A percentile compares a stretch with the other conserved stretches of the same genome.
Conservation (phyloP, 2,888 invertebrate species). For the Galerucella nymphaeae region DNA sequence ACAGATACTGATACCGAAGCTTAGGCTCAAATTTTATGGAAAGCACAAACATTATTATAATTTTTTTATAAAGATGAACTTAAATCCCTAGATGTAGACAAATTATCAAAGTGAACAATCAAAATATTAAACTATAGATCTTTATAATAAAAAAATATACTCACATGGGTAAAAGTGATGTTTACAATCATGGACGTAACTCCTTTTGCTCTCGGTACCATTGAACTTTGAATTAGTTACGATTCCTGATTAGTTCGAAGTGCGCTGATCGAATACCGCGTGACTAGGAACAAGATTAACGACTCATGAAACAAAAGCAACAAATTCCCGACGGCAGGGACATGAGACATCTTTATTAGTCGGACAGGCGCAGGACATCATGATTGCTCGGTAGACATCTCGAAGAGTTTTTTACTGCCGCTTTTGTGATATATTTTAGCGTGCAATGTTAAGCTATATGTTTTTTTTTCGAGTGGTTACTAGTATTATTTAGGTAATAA, state of each 20-base stretch:
- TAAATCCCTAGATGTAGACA: no score
- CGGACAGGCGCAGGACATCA: conserved; percentile 44
- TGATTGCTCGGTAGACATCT: conserved; percentile 21
- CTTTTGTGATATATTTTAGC: conserved; percentile 25
- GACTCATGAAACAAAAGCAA: conserved; percentile 41
- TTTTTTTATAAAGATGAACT: no score
- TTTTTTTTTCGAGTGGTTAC: conserved; percentile 5
- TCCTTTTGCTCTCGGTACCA: background rate
- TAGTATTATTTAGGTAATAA: no score
- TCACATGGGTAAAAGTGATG: no score
- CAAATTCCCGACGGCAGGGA: conserved; percentile 36
- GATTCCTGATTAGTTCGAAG: conserved; percentile 33
- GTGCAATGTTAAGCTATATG: conserved; percentile 1
- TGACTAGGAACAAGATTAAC: conserved; percentile 51
- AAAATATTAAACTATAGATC: no score
- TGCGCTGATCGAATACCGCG: conserved; percentile 48
- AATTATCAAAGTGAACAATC: no score
- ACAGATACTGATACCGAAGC: no score
- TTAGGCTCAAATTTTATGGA: no score
- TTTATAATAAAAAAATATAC: no score
- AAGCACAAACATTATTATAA: no score
- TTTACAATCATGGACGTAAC: no score
- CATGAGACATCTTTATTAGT: conserved; percentile 41
- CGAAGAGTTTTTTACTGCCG: conserved; percentile 27
- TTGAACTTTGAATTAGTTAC: conserved; percentile 25